A percentile compares a stretch with the other conserved stretches of the same genome.
phyloP scores from a whole-genome alignment of 2,888 invertebrate genomes.

The Drosophila nigritarsus region DNA sequence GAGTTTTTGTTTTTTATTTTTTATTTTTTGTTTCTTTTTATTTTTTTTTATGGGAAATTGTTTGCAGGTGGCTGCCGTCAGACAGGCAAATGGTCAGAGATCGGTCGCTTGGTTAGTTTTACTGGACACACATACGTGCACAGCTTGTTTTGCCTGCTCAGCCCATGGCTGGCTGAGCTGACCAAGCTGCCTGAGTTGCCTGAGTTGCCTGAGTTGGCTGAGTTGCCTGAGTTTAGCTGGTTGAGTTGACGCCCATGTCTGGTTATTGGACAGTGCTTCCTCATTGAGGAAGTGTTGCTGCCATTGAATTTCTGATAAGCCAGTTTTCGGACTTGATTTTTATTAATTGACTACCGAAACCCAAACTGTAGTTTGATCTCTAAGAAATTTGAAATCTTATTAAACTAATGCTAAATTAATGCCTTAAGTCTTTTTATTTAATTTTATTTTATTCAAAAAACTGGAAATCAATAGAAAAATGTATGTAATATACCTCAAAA shows the following conservation, averaged over 20 bases:
- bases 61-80: slow-evolving; percentile 74
- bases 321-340: slow-evolving; percentile 14
- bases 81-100: slow-evolving; percentile 56
- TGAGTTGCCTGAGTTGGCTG: too few relatives aligned
- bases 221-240: slow-evolving; percentile 18
- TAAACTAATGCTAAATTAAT: background rate
- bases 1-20: slow-evolving; percentile 43
- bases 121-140: slow-evolving; percentile 5
- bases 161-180: slow-evolving; percentile 18
- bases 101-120: slow-evolving; percentile 44
- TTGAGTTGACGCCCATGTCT: slow-evolving; percentile 38
- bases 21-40: slow-evolving; percentile 4
- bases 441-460: background rate
- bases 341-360: slow-evolving; percentile 6
- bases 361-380: slow-evolving; percentile 25
- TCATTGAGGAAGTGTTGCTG: slow-evolving; percentile 56
- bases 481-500: too few relatives aligned
- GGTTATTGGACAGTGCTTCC: slow-evolving; percentile 35
- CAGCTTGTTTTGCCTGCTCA: slow-evolving; percentile 11
- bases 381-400: background rate
- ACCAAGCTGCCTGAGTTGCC: slow-evolving; percentile 6
- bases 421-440: too few relatives aligned
- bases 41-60: slow-evolving; percentile 63
- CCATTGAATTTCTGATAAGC: slow-evolving; percentile 54
- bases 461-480: background rate